Conservation (phyloP, 2,797 vertebrate species). For the Diceros bicornis region DNA sequence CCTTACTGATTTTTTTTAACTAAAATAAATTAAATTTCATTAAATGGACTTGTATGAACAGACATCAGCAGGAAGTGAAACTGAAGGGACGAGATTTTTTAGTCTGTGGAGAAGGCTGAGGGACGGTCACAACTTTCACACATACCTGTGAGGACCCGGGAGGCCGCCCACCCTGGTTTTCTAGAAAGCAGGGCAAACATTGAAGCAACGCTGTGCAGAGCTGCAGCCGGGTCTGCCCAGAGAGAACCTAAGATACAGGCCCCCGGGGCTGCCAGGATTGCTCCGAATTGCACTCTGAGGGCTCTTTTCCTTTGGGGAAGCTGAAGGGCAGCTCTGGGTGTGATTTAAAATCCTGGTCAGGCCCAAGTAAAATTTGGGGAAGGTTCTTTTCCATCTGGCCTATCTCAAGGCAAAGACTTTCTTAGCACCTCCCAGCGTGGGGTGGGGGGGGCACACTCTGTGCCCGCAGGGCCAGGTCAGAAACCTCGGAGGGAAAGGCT, state of each 20-base stretch:
- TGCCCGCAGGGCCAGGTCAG: not conserved
- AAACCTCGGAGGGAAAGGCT: not conserved
- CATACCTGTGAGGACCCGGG: too few relatives aligned
- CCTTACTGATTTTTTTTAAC: not conserved
- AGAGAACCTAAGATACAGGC: not conserved
- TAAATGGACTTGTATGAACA: not conserved
- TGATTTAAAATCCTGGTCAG: not conserved
- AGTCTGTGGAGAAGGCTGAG: too few relatives aligned
- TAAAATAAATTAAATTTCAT: not conserved
- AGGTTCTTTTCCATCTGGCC: not conserved
- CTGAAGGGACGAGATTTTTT: too few relatives aligned
- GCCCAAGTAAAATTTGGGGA: not conserved
- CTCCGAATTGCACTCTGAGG: not conserved
- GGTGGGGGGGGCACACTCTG: too few relatives aligned
- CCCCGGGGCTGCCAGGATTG: rapidly evolving
- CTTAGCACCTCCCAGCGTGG: not conserved
- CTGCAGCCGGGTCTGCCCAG: rapidly evolving
- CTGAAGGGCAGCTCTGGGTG: not conserved
- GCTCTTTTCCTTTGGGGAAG: not conserved
- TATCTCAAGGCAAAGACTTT: not conserved
- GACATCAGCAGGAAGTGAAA: not conserved
- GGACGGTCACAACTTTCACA: not conserved
- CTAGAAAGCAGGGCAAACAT: not conserved
- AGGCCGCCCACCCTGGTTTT: rapidly evolving
- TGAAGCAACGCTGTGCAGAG: rapidly evolving